Conservation (phyloP, 2,797 vertebrate genomes). For the Adelosebastes latens region DNA sequence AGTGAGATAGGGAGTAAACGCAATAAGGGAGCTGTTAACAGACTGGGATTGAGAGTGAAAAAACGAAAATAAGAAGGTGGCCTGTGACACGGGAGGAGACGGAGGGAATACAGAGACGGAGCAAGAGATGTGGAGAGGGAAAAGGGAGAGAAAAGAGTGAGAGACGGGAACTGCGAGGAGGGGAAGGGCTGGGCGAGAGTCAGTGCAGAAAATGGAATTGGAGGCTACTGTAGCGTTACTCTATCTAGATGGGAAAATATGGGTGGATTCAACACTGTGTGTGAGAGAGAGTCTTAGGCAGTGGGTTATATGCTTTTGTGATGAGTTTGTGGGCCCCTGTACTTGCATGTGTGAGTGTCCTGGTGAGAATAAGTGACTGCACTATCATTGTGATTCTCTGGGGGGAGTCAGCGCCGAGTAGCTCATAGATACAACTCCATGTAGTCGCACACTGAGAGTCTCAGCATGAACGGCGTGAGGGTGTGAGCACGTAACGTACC, state of each 20-base stretch:
- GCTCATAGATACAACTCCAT: background rate
- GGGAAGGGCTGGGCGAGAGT: conserved; percentile 42
- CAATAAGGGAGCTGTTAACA: conserved; percentile 61
- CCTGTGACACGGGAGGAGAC: conserved; percentile 8
- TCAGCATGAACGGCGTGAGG: background rate
- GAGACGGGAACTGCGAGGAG: conserved; percentile 21
- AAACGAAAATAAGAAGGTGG: conserved; percentile 50
- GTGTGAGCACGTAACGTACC: conserved; percentile 17
- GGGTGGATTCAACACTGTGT: conserved; percentile 56
- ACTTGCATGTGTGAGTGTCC: conserved; percentile 11
- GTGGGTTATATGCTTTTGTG: conserved; percentile 51
- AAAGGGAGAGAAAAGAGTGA: conserved; percentile 39
- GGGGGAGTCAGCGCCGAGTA: background rate
- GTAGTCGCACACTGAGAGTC: conserved; percentile 23
- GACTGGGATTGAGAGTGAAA: conserved; percentile 46
- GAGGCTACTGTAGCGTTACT: conserved; percentile 74
- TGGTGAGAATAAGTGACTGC: conserved; percentile 28
- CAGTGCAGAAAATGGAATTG: conserved; percentile 74
- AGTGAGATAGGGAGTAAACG: conserved; percentile 35
- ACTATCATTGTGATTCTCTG: conserved; percentile 21
- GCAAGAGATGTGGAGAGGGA: conserved; percentile 15
- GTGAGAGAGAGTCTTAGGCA: conserved; percentile 43
- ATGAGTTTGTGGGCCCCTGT: conserved; percentile 44
- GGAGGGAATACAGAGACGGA: conserved; percentile 32
- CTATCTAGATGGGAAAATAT: conserved; percentile 71